Percentiles rank a stretch among this genome's conserved stretches.
Evolutionary conservation across 30 jellyfish, hydroid and myxozoan species (phyloP).

Genomic region (Chrysaora quinquecirrha): DNA sequence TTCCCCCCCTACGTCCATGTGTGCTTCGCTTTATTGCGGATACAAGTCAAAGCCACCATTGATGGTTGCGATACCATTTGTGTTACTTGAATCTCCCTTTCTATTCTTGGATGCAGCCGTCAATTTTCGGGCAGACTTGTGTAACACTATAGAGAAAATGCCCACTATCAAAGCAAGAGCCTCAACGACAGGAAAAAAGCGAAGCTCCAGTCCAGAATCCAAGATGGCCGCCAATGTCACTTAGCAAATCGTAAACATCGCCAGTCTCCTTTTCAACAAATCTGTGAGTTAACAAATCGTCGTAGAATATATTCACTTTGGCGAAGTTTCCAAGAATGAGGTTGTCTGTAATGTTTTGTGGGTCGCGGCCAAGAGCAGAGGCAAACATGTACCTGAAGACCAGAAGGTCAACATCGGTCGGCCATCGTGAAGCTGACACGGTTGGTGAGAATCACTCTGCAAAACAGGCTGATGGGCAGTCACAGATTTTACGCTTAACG

Average conservation of each 20-base stretch:
- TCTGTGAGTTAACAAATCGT: conserved; percentile 2
- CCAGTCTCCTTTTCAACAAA: conserved; percentile 13
- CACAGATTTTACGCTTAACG: neutral
- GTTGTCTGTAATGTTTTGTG: conserved; percentile 12
- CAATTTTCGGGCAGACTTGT: neutral
- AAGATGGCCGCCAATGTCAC: conserved; percentile 67
- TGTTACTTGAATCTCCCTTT: too few species aligned
- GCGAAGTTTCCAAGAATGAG: conserved; percentile 10
- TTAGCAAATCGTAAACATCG: conserved; percentile 5
- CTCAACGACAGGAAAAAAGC: conserved; percentile 25
- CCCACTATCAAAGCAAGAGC: conserved; percentile 10
- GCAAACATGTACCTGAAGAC: neutral
- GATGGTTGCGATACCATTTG: too few species aligned
- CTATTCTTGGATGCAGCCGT: too few species aligned
- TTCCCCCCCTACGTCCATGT: too few species aligned
- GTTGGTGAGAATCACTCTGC: conserved; percentile 9
- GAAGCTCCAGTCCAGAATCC: conserved; percentile 71
- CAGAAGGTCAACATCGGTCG: conserved; percentile 31
- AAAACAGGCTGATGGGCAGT: conserved; percentile 44
- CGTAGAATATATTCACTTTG: conserved; percentile 25
- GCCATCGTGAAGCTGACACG: conserved; percentile 43
- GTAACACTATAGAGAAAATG: neutral
- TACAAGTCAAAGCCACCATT: too few species aligned
- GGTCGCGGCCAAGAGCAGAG: conserved; percentile 7
- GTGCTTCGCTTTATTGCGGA: too few species aligned